Base-by-base conservation (phyloP, 2,797 vertebrate species). In the Carduelis carduelis region DNA sequence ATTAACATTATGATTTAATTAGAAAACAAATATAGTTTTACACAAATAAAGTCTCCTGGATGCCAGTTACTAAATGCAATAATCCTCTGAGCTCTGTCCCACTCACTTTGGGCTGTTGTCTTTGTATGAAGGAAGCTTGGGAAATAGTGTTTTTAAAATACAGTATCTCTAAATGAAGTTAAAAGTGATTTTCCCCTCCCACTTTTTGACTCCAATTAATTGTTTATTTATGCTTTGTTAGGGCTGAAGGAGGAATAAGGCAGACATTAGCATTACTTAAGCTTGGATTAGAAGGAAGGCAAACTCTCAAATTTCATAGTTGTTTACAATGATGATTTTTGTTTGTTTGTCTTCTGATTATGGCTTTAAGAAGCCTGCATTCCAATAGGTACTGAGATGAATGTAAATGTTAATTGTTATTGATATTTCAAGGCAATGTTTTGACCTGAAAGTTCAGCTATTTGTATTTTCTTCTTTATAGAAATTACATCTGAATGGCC, bases 401-500 rank as follows among this genome's bases (percentile, higher is more conserved):
- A 91, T 87, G 53, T 68, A 86, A 75, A 83, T 74, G 23, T 88
- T 94, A 95, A 88, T 77, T 66, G 30, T 57, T 94, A 90, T 95
- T 94, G 91, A 83, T 83, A 39, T 32, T 89, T 94, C 39, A 50
- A 75, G 77, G 74, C 47, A 76, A 65, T 91, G 93, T 95, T 72
- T 49, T 90, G 65, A 65, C 87, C 68, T 76, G 75, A 61, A 96
- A 91, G 18, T 89, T 95, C 61, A 89, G 14, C 49, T 85, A 24
- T 83, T 95, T 89, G 46, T 83, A 22, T 83, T 94, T 94, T 87
- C 43, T 87, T 91, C 74, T 64, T 87, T 80, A 87, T 28, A 90
- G 84, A 95, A 95, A 89, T 95, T 94, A 68, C 9, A 27, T 94
- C 74, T 91, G 77, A 95, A 95, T 66, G 82, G 37, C 68, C 21